Evolutionary conservation across 2,888 invertebrate species (phyloP).

Genomic region (Encarsia formosa): DNA sequence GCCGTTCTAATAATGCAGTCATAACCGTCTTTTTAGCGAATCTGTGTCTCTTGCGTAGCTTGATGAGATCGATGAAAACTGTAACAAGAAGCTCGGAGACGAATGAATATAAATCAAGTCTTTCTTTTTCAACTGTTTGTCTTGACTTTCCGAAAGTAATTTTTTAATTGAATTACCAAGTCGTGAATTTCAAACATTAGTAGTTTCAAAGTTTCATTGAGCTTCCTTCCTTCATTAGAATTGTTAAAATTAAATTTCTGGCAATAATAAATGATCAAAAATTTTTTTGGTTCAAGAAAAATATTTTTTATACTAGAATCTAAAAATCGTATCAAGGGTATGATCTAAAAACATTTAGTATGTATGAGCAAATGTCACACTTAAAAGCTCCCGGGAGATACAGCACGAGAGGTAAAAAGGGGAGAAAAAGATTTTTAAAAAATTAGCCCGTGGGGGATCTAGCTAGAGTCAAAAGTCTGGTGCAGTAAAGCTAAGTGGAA

Average conservation of each 20-base stretch:
- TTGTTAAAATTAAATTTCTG: too few relatives aligned
- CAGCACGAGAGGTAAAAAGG: too few relatives aligned
- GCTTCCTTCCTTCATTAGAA: too few relatives aligned
- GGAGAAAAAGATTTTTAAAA: background rate
- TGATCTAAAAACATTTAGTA: too few relatives aligned
- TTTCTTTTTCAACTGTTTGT: conserved; percentile 1
- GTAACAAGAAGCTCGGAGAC: conserved; percentile 1
- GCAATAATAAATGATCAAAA: too few relatives aligned
- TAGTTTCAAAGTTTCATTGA: too few relatives aligned
- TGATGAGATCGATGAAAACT: conserved; percentile 5
- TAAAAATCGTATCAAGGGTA: too few relatives aligned
- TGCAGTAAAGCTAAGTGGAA: conserved; percentile 8
- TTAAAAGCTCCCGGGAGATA: too few relatives aligned
- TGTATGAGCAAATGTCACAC: too few relatives aligned
- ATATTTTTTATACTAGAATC: too few relatives aligned
- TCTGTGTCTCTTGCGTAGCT: background rate
- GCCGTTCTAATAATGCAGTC: background rate
- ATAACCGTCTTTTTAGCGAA: background rate
- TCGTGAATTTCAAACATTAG: too few relatives aligned
- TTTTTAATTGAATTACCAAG: background rate
- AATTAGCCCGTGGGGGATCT: conserved; percentile 4
- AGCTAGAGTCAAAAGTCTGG: conserved; percentile 16
- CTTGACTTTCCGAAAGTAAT: background rate
- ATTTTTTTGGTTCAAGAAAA: too few relatives aligned
- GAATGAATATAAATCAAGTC: conserved; percentile 4